Percentiles rank a stretch among this genome's conserved stretches.
These are phyloP conservation scores for Perithous albicinctus DNA, from an alignment of 2,888 invertebrate species.

Conservation along the genomic window DNA sequence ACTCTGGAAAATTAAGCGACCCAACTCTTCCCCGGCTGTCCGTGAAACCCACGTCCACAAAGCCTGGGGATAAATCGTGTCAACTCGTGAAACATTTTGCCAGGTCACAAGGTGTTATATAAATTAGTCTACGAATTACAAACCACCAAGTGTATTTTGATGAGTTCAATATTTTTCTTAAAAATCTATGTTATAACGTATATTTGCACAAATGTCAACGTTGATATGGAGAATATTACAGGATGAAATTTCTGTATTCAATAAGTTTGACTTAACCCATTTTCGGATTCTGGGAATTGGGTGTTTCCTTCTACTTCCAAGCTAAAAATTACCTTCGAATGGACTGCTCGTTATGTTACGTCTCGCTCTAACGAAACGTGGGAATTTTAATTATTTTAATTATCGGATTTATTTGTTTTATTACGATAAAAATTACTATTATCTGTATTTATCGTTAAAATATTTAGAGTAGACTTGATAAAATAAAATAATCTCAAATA, in stretches of 20 bases:
- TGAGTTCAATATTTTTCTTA: neutral
- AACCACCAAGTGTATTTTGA: neutral
- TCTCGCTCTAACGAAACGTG: too few species aligned
- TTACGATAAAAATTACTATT: too few species aligned
- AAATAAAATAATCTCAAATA: too few species aligned
- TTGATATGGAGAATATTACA: neutral
- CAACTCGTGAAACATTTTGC: neutral
- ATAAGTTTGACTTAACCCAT: neutral
- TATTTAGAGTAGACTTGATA: too few species aligned
- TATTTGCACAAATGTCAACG: neutral
- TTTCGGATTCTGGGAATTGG: too few species aligned
- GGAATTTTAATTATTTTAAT: too few species aligned
- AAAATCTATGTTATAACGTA: neutral
- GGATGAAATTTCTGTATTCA: neutral
- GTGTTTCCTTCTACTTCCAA: too few species aligned
- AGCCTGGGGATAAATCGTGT: neutral
- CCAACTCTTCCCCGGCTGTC: neutral
- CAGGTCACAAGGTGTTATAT: neutral
- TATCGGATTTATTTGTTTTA: too few species aligned
- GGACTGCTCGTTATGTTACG: too few species aligned
- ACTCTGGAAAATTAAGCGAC: slow-evolving; percentile 10
- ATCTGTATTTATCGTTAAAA: too few species aligned
- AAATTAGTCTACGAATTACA: neutral
- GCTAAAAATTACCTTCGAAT: too few species aligned
- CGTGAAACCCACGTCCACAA: neutral